Evolutionary conservation across 2,797 vertebrate genomes (phyloP), one percentile per base, ranked within the genome.

Genomic region (Hephaestus fuliginosus): DNA sequence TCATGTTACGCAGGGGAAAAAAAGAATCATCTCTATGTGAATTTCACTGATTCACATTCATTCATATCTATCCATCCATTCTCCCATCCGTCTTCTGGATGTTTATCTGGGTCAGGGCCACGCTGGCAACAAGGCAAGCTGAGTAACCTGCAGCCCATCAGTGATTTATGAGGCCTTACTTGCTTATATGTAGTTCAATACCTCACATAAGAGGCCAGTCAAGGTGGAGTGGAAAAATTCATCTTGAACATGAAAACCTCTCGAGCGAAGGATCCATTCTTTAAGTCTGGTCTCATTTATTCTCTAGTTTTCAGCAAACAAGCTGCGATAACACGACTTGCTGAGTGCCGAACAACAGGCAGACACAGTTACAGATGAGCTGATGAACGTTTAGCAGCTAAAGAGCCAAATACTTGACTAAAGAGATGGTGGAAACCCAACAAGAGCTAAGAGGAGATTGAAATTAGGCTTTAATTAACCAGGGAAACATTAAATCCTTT

Each of bases 31-130:
- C 51, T 49, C 48, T 15, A n/a, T n/a, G 63, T 55, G 64, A 58
- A 62, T 66, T 70, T 75, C 25, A n/a, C 53, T 56, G 68, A n/a
- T 66, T 62, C 7, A 25, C 25, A 25, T 25, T 25, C 25, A 25
- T 81, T 62, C 75, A n/a, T 39, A 78, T 84, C 66, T 1, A 17
- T 77, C 48, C 10, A 49, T 67, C 10, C 14, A 2, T 63, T 22
- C 56, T 12, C 39, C n/a, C 56, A 55, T 76, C 36, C 53, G 63
- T 84, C 52, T 56, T 72, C 33, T 53, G 55, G 62, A 74, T 61
- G 74, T 77, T 77, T 75, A 85, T 80, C 46, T 70, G 70, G 67
- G 67, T 87, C 82, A 76, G 48, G 68, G 33, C 22, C 53, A 46
- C 8, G 0, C 8, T 28, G 74, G 52, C 58, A 44, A 25, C 20